Percentiles rank a stretch among this genome's conserved stretches.
Evolutionary conservation across 2,113 vertebrate species (phyloP).

Genomic region (Microtus pennsylvanicus): DNA sequence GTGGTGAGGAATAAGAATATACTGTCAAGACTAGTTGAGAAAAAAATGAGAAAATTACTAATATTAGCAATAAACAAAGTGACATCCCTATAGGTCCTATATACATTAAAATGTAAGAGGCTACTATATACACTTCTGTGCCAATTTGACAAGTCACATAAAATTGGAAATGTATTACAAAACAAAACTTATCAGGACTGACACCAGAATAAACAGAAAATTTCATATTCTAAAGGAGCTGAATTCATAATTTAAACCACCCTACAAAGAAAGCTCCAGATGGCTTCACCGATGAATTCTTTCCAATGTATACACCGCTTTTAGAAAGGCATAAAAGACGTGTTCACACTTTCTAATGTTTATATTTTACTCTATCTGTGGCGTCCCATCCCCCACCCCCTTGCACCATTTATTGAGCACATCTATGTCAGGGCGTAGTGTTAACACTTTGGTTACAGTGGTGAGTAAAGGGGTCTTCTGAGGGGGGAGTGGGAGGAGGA

Average conservation of each 20-base stretch:
- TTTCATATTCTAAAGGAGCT: conserved; percentile 60
- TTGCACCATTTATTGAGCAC: conserved; percentile 48
- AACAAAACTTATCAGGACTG: conserved; percentile 54
- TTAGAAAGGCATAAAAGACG: conserved; percentile 69
- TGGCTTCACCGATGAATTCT: conserved; percentile 71
- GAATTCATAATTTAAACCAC: conserved; percentile 69
- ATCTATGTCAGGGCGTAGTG: background rate
- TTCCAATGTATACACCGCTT: conserved; percentile 70
- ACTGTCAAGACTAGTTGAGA: conserved; percentile 4
- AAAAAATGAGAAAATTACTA: conserved; percentile 45
- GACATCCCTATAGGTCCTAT: conserved; percentile 34
- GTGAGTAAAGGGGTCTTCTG: background rate
- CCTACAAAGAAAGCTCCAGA: conserved; percentile 75
- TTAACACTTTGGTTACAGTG: background rate
- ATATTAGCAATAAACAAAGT: conserved; percentile 11
- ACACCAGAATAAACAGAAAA: conserved; percentile 60
- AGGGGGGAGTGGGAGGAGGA: background rate
- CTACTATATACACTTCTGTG: conserved; percentile 21
- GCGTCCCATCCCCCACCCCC: conserved; percentile 8
- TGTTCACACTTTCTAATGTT: conserved; percentile 67
- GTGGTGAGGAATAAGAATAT: conserved; percentile 6
- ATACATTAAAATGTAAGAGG: conserved; percentile 36
- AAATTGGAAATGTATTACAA: conserved; percentile 50
- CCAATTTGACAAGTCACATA: conserved; percentile 30
- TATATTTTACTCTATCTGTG: conserved; percentile 62